phyloP scores from a whole-genome alignment of 2,888 invertebrate genomes.

The Lithosia quadra region DNA sequence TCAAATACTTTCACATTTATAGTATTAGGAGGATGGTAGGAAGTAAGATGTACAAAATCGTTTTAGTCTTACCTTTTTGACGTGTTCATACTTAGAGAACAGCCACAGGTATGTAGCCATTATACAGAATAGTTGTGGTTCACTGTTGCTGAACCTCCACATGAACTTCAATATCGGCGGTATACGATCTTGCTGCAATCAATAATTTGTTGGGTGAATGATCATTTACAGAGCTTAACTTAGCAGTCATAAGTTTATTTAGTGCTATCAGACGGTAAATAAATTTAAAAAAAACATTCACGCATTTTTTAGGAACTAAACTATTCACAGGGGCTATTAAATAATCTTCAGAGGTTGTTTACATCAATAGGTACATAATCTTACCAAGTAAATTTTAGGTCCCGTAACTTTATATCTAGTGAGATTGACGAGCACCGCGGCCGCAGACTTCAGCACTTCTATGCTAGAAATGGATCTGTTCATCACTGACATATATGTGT shows the following conservation, averaged over 20 bases:
- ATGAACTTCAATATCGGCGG: conserved; percentile 88
- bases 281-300: too few relatives aligned
- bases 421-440: conserved; percentile 89
- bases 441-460: conserved; percentile 83
- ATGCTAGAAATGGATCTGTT: conserved; percentile 89
- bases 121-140: conserved; percentile 88
- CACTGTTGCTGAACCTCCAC: conserved; percentile 89
- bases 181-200: conserved; percentile 84
- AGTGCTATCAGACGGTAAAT: too few relatives aligned
- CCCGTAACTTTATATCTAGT: conserved; percentile 88
- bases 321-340: background rate
- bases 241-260: background rate
- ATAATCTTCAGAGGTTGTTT: too few relatives aligned
- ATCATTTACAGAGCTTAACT: background rate
- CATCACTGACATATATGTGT: conserved; percentile 77
- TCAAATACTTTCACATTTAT: too few relatives aligned
- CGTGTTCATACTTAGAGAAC: conserved; percentile 85
- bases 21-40: too few relatives aligned
- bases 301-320: background rate
- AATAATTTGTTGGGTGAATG: background rate
- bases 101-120: conserved; percentile 90
- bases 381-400: conserved; percentile 87
- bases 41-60: background rate
- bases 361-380: conserved; percentile 26
- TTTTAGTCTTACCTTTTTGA: conserved; percentile 69